A percentile compares a stretch with the other conserved stretches of the same genome.
These are phyloP conservation scores for Anarsia innoxiella DNA, from an alignment of 2,888 invertebrate genomes.

Conservation along the genomic window DNA sequence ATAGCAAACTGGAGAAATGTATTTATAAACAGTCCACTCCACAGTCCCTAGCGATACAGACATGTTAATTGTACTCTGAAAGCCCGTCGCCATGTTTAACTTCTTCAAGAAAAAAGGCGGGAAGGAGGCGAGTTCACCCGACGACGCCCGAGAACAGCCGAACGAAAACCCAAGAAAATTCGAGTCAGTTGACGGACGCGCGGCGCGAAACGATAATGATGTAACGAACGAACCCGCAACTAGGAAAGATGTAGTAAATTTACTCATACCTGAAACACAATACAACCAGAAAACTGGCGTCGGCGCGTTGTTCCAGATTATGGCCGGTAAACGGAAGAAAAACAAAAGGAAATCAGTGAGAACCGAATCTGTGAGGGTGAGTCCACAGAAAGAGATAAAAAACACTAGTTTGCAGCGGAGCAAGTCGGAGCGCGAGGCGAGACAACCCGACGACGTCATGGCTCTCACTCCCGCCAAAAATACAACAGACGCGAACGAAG, in stretches of 20 bases:
- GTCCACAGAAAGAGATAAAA: constrained; percentile 42
- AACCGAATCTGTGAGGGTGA: constrained; percentile 46
- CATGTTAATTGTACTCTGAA: constrained; percentile 36
- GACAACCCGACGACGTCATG: constrained; percentile 23
- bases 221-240: constrained; percentile 36
- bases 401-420: constrained; percentile 39
- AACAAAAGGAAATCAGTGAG: constrained; percentile 41
- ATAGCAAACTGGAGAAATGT: constrained; percentile 12
- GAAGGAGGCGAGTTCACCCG: constrained; percentile 47
- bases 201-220: constrained; percentile 43
- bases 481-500: constrained; percentile 37
- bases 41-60: constrained; percentile 34
- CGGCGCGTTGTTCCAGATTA: constrained; percentile 58
- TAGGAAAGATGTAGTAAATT: constrained; percentile 66
- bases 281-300: constrained; percentile 59
- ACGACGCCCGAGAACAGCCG: constrained; percentile 37
- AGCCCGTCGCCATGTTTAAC: constrained; percentile 51
- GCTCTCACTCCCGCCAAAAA: constrained; percentile 52
- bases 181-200: constrained; percentile 46
- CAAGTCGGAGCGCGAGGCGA: constrained; percentile 33
- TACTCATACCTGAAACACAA: constrained; percentile 56
- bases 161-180: constrained; percentile 23
- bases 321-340: constrained; percentile 58
- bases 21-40: constrained; percentile 33
- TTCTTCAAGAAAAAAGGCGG: constrained; percentile 67